phyloP scores from a whole-genome alignment of 2,888 invertebrate species.

The Brenthis hecate region DNA sequence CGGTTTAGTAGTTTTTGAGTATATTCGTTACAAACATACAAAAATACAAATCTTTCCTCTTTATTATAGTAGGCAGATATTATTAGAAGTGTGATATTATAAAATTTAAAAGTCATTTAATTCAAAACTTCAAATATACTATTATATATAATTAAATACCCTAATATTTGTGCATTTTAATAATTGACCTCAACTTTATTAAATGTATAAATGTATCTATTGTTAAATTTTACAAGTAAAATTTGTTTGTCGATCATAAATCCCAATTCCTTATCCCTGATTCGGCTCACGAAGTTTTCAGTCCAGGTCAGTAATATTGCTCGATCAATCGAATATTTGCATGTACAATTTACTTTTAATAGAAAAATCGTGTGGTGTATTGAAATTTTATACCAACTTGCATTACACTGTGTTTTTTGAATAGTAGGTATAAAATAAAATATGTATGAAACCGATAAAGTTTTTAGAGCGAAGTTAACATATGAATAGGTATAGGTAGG shows the following conservation, averaged over 20 bases:
- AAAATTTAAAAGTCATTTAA: too few relatives aligned
- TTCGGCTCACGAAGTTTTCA: slow-evolving; percentile 37
- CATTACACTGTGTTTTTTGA: slow-evolving; percentile 25
- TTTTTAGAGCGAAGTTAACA: slow-evolving; percentile 59
- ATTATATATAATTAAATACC: too few relatives aligned
- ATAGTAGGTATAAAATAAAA: slow-evolving; percentile 4
- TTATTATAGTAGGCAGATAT: too few relatives aligned
- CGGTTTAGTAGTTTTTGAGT: too few relatives aligned
- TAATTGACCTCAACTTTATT: too few relatives aligned
- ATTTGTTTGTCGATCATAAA: slow-evolving; percentile 23
- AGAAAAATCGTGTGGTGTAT: slow-evolving; percentile 46
- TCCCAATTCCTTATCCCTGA: slow-evolving; percentile 50
- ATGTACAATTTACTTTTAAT: slow-evolving; percentile 39
- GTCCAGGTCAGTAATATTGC: slow-evolving; percentile 42
- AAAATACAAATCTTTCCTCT: too few relatives aligned
- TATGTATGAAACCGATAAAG: slow-evolving; percentile 57
- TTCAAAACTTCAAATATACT: too few relatives aligned
- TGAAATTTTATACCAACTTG: slow-evolving; percentile 38
- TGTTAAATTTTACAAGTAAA: neutral
- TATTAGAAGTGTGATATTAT: too few relatives aligned
- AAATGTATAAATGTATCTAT: too few relatives aligned
- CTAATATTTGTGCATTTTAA: too few relatives aligned
- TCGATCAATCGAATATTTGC: slow-evolving; percentile 44
- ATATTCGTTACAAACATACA: too few relatives aligned
- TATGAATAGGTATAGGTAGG: slow-evolving; percentile 54